Conservation (phyloP, 2,888 invertebrate species). For the Euzophera pinguis region DNA sequence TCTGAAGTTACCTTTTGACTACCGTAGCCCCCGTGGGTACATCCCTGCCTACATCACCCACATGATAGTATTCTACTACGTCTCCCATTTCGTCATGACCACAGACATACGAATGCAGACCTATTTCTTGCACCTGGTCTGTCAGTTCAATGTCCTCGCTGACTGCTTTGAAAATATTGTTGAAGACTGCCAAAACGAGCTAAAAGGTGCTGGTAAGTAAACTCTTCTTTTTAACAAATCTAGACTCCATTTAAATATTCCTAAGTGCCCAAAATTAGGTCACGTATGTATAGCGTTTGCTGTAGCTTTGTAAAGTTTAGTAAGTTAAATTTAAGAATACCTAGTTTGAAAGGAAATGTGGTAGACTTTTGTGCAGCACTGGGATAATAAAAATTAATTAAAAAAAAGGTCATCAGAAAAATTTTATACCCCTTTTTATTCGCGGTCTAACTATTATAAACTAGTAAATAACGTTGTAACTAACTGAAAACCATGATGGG, state of each 20-base stretch:
- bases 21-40: not conserved
- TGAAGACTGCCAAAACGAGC: conserved; percentile 34
- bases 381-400: too few species aligned
- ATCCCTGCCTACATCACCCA: not conserved
- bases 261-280: not conserved
- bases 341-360: too few species aligned
- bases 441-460: too few species aligned
- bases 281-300: not conserved
- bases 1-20: not conserved
- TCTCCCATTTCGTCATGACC: conserved; percentile 57
- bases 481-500: too few species aligned
- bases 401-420: too few species aligned
- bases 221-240: not conserved
- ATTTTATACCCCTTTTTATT: too few species aligned
- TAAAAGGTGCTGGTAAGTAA: conserved; percentile 1
- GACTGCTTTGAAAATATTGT: conserved; percentile 57
- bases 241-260: not conserved
- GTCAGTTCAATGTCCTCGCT: conserved; percentile 51
- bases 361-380: too few species aligned
- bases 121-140: conserved; percentile 35
- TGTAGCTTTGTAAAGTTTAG: too few species aligned
- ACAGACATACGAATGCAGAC: conserved; percentile 58
- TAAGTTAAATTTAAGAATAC: too few species aligned
- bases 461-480: too few species aligned
- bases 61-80: conserved; percentile 34